phyloP scores from a whole-genome alignment of 2,888 invertebrate genomes.

The Protonemura montana region DNA sequence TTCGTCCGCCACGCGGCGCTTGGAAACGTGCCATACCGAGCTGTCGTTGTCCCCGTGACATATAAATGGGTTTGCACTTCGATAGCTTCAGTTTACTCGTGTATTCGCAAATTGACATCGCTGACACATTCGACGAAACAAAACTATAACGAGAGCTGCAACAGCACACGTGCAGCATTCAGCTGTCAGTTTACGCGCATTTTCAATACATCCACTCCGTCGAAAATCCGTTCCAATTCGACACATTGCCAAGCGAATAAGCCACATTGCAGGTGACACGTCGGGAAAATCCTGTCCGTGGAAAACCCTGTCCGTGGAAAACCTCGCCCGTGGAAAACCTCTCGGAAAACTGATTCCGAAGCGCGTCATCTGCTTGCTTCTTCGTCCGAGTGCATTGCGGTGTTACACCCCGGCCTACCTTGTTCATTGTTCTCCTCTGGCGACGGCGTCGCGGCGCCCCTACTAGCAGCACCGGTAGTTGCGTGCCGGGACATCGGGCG shows the following conservation, averaged over 20 bases:
- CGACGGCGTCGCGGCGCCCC: neutral
- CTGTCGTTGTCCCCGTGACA: neutral
- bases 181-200: neutral
- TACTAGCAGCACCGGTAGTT: neutral
- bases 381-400: neutral
- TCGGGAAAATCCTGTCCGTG: neutral
- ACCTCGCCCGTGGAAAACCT: neutral
- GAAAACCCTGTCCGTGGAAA: no score
- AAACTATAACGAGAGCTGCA: neutral
- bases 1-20: neutral
- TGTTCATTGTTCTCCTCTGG: neutral
- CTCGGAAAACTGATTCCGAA: neutral
- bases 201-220: neutral
- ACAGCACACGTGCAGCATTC: neutral
- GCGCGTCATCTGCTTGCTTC: no score
- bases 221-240: neutral
- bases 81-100: neutral
- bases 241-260: neutral
- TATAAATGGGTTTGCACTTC: neutral
- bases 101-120: conserved; percentile 7
- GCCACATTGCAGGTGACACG: neutral
- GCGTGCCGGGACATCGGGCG: neutral
- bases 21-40: neutral
- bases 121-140: neutral
- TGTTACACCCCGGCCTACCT: neutral